A percentile compares a stretch with the other conserved stretches of the same genome.
phyloP scores from a whole-genome alignment of 1,140 invertebrate genomes.

The Heterodera carotae region DNA sequence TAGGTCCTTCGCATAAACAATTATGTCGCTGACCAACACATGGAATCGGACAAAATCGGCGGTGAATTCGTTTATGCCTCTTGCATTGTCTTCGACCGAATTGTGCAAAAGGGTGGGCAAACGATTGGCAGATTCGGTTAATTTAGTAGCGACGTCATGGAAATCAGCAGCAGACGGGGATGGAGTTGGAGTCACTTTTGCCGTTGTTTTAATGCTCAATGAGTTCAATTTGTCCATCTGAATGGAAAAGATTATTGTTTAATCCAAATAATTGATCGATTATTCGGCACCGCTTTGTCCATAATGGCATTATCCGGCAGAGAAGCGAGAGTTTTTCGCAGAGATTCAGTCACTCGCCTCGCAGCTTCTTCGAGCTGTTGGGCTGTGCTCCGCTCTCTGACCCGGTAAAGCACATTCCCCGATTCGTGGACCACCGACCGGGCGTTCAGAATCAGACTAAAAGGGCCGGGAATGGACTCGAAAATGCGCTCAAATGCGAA shows the following conservation, averaged over 20 bases:
- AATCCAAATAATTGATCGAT: not conserved
- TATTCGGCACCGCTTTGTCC: constrained; percentile 56
- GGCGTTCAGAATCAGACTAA: constrained; percentile 58
- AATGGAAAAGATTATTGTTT: not conserved
- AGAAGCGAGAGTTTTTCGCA: constrained; percentile 52
- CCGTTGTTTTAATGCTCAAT: not conserved
- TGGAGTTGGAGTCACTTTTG: not conserved
- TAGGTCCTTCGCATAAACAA: not conserved
- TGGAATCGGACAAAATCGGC: constrained; percentile 16
- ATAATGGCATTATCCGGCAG: constrained; percentile 56
- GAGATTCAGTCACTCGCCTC: constrained; percentile 38
- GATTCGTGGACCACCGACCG: constrained; percentile 60
- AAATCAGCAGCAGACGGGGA: constrained; percentile 74
- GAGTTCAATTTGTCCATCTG: constrained; percentile 16
- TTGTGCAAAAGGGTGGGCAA: not conserved
- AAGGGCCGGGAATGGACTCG: not conserved
- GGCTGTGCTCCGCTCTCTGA: constrained; percentile 70
- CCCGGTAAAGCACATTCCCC: constrained; percentile 73
- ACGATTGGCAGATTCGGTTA: not conserved
- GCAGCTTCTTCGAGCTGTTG: constrained; percentile 51
- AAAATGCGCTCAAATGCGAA: not conserved
- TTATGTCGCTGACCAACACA: not conserved
- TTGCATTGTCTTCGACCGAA: not conserved
- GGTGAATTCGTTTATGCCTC: constrained; percentile 5
- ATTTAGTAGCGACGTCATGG: constrained; percentile 78